A percentile compares a stretch with the other conserved stretches of the same genome.
These are phyloP conservation scores for Aradophagus sp. DNA, from an alignment of 1,140 invertebrate species.

Conservation along the genomic window DNA sequence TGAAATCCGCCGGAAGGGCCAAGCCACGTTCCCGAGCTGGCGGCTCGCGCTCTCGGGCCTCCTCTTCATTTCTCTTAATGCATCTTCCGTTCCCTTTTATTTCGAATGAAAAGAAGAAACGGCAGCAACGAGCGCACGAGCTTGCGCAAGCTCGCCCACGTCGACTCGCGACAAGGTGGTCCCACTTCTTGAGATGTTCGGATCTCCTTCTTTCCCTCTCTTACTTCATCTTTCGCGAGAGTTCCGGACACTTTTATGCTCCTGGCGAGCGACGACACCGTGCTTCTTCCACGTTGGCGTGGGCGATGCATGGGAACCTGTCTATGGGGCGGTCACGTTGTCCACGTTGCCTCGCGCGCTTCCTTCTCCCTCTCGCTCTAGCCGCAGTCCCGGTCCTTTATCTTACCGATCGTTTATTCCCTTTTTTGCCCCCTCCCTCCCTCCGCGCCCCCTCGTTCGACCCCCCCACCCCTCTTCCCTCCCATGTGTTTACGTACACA, in stretches of 20 bases:
- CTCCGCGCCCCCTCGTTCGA: too few relatives aligned
- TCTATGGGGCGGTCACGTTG: conserved; percentile 55
- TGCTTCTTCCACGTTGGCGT: conserved; percentile 67
- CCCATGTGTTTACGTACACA: conserved; percentile 20
- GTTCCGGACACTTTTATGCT: conserved; percentile 70
- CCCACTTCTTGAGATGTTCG: conserved; percentile 63
- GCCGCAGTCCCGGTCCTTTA: conserved; percentile 21
- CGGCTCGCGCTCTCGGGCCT: conserved; percentile 4
- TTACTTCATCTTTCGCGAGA: conserved; percentile 47
- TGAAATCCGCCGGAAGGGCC: conserved; percentile 54
- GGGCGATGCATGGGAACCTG: conserved; percentile 69
- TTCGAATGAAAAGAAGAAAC: conserved; percentile 45
- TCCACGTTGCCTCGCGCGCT: conserved; percentile 33
- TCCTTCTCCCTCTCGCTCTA: conserved; percentile 40
- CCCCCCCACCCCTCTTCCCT: background rate
- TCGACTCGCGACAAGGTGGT: conserved; percentile 66
- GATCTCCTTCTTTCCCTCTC: conserved; percentile 44
- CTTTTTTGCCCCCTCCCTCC: conserved; percentile 2
- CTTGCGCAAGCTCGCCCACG: conserved; percentile 70
- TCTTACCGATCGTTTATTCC: conserved; percentile 13
- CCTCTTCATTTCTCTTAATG: conserved; percentile 44
- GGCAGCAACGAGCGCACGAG: conserved; percentile 48
- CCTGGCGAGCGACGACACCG: conserved; percentile 69
- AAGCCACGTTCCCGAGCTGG: conserved; percentile 40
- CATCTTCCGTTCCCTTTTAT: conserved; percentile 39